A percentile compares a stretch with the other conserved stretches of the same genome.
Conservation (phyloP, 2,113 vertebrate genomes). For the Pycnonotus jocosus region DNA sequence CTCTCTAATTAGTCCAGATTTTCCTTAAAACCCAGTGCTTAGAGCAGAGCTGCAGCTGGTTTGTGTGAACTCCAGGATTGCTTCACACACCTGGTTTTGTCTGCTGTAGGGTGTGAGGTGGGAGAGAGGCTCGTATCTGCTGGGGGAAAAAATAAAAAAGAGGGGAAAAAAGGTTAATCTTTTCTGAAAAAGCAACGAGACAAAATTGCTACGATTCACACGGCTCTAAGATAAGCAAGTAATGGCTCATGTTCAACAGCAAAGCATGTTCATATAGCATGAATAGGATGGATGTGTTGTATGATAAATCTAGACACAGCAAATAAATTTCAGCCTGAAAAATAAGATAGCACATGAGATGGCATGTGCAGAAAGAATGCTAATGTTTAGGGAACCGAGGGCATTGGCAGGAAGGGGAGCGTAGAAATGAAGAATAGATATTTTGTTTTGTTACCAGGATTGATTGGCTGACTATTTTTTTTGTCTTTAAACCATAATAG, state of each 20-base stretch:
- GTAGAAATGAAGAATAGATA: constrained; percentile 45
- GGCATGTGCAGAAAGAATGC: constrained; percentile 41
- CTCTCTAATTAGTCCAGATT: neutral
- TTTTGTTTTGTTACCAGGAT: constrained; percentile 54
- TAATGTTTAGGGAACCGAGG: constrained; percentile 40
- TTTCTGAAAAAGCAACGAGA: constrained; percentile 29
- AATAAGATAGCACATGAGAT: constrained; percentile 59
- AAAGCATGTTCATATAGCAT: constrained; percentile 58
- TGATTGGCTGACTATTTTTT: constrained; percentile 50
- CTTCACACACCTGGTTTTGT: neutral
- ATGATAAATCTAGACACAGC: constrained; percentile 52
- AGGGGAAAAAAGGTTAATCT: constrained; percentile 14
- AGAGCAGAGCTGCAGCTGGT: neutral
- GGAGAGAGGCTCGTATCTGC: neutral
- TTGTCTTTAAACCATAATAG: constrained; percentile 61
- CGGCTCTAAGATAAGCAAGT: constrained; percentile 53
- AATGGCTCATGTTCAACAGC: constrained; percentile 59
- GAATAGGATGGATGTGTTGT: constrained; percentile 60
- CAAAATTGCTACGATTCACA: constrained; percentile 37
- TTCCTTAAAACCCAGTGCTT: neutral
- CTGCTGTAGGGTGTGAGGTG: neutral
- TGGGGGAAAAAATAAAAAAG: fast-evolving
- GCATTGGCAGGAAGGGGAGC: constrained; percentile 12
- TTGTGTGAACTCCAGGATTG: neutral
- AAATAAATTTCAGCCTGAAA: constrained; percentile 61